Evolutionary conservation across 2,888 invertebrate species (phyloP), one percentile per base, ranked within the genome.

Genomic region (Tineola bisselliella): DNA sequence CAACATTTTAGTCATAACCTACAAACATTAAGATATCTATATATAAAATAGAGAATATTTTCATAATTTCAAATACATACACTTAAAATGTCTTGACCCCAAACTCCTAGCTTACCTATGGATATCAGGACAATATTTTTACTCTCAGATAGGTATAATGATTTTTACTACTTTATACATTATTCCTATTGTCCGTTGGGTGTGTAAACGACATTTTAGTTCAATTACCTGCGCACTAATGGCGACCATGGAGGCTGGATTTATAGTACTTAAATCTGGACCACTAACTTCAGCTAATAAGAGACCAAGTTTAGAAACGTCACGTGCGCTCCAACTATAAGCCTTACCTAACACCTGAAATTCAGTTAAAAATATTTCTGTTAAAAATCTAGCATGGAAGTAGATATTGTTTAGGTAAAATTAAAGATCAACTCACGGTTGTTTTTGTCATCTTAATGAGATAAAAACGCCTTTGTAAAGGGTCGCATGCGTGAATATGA

Each of bases 401-500:
- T 25, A 25, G 4, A 2, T 25, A 4, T 38, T 38, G 10, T 38
- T 31, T 38, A 38, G 10, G 10, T 38, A 38, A 11, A 38, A 58
- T 38, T 6, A 38, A 38, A 38, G 10, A 3, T 43, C 15, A 59
- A 43, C 52, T 61, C 66, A 84, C 86, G 75, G 82, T 82, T 44
- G 83, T 79, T 65, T 69, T 76, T 8, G 77, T 82, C 84, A 87
- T 86, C 76, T 79, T 77, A 8, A 73, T 69, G 18, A 84, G 69
- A 65, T 77, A 84, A 68, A 84, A 86, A 19, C 77, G 70, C 33
- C 77, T 70, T 61, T 87, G 86, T 44, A 87, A 62, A 1, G 82
- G 77, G 68, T 87, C 84, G 62, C 86, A 87, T 0, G 86, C 84
- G 61, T 70, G 69, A 6, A 81, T 82, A 62, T 87, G 86, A 62